phyloP scores from a whole-genome alignment of 2,797 vertebrate genomes.

The Fistularia commersonii region DNA sequence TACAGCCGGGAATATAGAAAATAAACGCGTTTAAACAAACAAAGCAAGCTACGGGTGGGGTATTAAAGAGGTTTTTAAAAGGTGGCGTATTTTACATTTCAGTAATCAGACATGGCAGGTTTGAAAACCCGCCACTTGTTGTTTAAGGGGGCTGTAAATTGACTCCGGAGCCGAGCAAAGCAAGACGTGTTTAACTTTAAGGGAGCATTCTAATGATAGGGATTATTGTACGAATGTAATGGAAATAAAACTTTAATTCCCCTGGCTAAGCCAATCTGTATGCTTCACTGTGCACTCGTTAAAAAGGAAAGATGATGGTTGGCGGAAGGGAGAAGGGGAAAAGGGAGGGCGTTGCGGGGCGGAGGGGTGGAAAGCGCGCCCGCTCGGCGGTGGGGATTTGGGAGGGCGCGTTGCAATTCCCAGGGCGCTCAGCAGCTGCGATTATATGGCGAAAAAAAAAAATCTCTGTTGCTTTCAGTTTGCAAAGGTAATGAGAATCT shows the following conservation, averaged over 20 bases:
- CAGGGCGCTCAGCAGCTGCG: slow-evolving; percentile 77
- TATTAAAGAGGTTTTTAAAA: slow-evolving; percentile 45
- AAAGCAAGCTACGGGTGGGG: slow-evolving; percentile 16
- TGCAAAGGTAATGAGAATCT: slow-evolving; percentile 92
- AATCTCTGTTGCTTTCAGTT: slow-evolving; percentile 80
- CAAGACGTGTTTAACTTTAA: slow-evolving; percentile 83
- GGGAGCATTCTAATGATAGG: slow-evolving; percentile 82
- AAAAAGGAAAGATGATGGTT: slow-evolving; percentile 64
- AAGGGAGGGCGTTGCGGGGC: too few species aligned
- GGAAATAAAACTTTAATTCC: slow-evolving; percentile 83
- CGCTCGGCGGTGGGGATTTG: slow-evolving; percentile 15
- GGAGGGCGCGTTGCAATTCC: slow-evolving; percentile 74
- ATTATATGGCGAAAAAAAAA: slow-evolving; percentile 76
- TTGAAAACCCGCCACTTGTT: slow-evolving; percentile 70
- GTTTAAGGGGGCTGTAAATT: slow-evolving; percentile 70
- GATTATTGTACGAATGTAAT: slow-evolving; percentile 81
- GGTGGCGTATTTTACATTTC: slow-evolving; percentile 40
- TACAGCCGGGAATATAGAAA: slow-evolving; percentile 44
- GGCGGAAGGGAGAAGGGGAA: slow-evolving; percentile 17
- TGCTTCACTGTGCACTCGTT: slow-evolving; percentile 84
- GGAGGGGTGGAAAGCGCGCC: too few species aligned
- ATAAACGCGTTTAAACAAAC: slow-evolving; percentile 46
- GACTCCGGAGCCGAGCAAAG: slow-evolving; percentile 70
- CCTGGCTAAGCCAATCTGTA: slow-evolving; percentile 74
- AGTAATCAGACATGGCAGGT: slow-evolving; percentile 64